phyloP scores from a whole-genome alignment of 1,140 invertebrate species.

The Sminthurides bifidus region DNA sequence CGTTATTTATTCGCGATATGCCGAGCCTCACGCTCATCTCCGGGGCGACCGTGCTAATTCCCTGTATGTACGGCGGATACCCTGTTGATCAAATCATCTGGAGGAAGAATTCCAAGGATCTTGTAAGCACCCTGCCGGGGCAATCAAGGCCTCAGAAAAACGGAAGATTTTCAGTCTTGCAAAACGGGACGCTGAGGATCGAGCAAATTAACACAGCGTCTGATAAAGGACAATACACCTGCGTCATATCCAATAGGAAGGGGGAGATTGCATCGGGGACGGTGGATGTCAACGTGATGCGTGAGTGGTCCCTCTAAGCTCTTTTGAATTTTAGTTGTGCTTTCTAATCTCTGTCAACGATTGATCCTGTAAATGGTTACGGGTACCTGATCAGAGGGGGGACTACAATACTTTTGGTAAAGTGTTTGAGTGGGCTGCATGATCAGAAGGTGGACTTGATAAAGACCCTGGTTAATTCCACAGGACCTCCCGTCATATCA shows the following conservation, averaged over 20 bases:
- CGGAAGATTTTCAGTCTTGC: conserved; percentile 9
- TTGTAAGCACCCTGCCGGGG: neutral
- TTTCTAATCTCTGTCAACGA: no score
- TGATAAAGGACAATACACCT: conserved; percentile 42
- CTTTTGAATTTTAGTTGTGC: no score
- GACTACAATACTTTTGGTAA: no score
- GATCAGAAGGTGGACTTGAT: no score
- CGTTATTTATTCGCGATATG: conserved; percentile 24
- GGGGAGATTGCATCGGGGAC: conserved; percentile 34
- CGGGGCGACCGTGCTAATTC: conserved; percentile 7
- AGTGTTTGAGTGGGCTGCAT: no score
- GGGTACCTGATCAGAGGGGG: no score
- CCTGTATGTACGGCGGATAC: conserved; percentile 24
- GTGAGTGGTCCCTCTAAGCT: conserved; percentile 32
- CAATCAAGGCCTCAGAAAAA: neutral
- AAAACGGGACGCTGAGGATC: conserved; percentile 41
- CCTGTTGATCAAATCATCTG: conserved; percentile 25
- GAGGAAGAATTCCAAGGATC: conserved; percentile 13
- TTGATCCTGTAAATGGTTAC: no score
- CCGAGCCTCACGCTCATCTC: conserved; percentile 13
- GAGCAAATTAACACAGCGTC: conserved; percentile 37
- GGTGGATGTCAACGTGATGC: conserved; percentile 35
- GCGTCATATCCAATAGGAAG: conserved; percentile 39
- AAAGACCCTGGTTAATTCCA: no score
- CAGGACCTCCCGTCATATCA: conserved; percentile 38